Conservation (phyloP, 2,113 vertebrate genomes). For the Micronycteris hirsuta region DNA sequence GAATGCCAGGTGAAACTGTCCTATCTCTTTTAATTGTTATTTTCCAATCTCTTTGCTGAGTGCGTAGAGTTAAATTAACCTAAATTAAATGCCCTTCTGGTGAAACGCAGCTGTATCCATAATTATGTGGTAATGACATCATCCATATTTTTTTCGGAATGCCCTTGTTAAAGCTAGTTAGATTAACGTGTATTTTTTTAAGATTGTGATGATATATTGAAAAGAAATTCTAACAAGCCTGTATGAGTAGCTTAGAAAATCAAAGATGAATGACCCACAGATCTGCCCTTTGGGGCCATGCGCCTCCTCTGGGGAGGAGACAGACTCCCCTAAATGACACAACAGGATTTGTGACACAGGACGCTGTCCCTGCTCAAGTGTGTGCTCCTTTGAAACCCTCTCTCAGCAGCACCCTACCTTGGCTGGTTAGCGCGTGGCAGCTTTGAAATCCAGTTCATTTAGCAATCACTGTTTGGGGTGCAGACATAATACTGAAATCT, state of each 20-base stretch:
- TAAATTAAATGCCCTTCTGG: slow-evolving; percentile 18
- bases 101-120: background rate
- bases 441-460: background rate
- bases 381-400: background rate
- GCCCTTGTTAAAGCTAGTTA: slow-evolving; percentile 4
- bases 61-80: slow-evolving; percentile 3
- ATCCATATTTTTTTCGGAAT: background rate
- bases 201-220: background rate
- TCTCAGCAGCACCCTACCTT: background rate
- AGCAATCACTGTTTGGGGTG: background rate
- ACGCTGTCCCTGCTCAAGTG: background rate
- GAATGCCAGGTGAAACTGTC: background rate
- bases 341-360: background rate
- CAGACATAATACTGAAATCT: background rate
- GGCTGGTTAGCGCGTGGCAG: background rate
- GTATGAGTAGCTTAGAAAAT: background rate
- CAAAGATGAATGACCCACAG: background rate
- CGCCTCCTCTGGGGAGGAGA: background rate
- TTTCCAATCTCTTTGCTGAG: background rate
- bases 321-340: background rate
- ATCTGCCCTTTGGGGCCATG: background rate
- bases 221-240: background rate
- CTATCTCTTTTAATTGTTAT: background rate
- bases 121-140: slow-evolving; percentile 42
- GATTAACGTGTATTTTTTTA: background rate